Evolutionary conservation across 2,888 invertebrate species (phyloP), one percentile per base, ranked within the genome.

Genomic region (Pherbina coryleti): DNA sequence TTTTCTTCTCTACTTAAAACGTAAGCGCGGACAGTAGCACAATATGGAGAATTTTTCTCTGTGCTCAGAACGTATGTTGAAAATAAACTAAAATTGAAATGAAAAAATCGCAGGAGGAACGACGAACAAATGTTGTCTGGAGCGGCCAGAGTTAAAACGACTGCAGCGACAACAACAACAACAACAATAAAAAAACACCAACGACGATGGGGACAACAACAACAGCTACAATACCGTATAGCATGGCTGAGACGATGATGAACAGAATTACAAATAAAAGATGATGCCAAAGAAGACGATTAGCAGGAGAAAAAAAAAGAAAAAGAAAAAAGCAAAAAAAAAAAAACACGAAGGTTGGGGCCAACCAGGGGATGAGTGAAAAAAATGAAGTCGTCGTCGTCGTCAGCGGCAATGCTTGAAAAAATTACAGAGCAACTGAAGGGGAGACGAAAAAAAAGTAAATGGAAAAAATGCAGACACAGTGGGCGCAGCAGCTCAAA

Each of bases 221-320:
- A 55, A 67, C n/a, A 28, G 53, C 69, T 62, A 70, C 44, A 14
- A 37, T 17, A 72, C 72, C 72, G 72, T 37, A 72, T 25, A 60
- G 31, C 31, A 31, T n/a, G 67, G 22, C 75, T 55, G 67, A 66
- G 86, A 88, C 87, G 88, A 87, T 87, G 87, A 87, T 88, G 87
- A 87, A 87, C 87, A 87, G 87, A 87, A 88, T 88, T 87, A 87
- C 87, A 87, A 87, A 87, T 87, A 87, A 87, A 87, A 87, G 88
- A 87, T 87, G 87, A 87, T 88, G 88, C 88, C 87, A 86, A 85
- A 84, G 85, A 84, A 84, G 85, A 84, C 85, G 85, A 88, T 88
- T 88, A 87, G 88, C 88, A 88, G 83, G 83, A 83, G 83, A 79
- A 78, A 77, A 81, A 72, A 67, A 66, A 53, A 66, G 74, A 66